Base-by-base conservation (phyloP, 2,797 vertebrate species). In the Dromococcyx pavoninus region DNA sequence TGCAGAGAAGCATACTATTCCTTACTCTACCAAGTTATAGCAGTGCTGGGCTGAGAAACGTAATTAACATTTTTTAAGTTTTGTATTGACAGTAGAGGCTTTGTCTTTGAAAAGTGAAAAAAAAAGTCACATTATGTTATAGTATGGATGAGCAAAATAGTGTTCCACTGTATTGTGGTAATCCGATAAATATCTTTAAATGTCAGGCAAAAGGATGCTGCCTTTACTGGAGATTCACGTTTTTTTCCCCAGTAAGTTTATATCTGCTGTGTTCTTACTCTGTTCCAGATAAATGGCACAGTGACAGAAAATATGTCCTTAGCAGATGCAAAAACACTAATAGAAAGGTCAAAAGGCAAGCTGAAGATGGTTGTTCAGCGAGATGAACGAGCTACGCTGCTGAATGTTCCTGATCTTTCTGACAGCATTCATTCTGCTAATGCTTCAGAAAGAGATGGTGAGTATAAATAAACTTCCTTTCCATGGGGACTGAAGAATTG, bases 311-410 rank as follows among this genome's bases (percentile, higher is more conserved):
- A 99, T 96, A 99, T 99, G 98, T 99, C 99, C 77, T 97, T 99
- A 98, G 99, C 99, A 95, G 99, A 99, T 72, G 99, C 99, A 93
- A 99, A 99, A 98, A 99, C 99, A 88, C 98, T 99, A 97, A 99
- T 99, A 96, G 99, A 99, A 97, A 98, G 99, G 97, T 99, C 99
- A 94, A 99, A 99, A 98, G 99, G 99, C 97, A 99, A 99, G 97
- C 97, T 99, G 97, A 99, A 99, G 98, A 99, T 99, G 99, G 99
- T 99, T n/a, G 99, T 99, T 95, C 99, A 99, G 96, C 98, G 99
- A 97, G 99, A 99, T 72, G 99, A 99, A 35, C 98, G 99, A 95
- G 99, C 99, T 18, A 99, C 99, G 1, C 97, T 99, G 91, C 97
- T 99, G 97, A 99, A 99, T 69, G 99, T 99, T 93, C 99, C 99